Conservation (phyloP, 2,888 invertebrate species). For the Pandemis cinnamomeana region DNA sequence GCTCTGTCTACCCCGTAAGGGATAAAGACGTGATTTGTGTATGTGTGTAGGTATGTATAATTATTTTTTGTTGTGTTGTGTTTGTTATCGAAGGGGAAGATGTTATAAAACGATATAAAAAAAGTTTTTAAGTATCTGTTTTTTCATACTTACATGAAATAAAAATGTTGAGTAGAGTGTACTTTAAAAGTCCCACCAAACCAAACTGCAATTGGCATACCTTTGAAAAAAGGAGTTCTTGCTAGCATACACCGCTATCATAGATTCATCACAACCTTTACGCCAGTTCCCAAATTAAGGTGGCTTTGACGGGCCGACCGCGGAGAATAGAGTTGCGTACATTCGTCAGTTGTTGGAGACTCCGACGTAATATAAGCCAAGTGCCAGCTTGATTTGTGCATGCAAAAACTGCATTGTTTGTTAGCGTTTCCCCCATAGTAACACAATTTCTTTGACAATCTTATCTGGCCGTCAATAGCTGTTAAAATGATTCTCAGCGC, state of each 20-base stretch:
- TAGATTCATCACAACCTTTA: slow-evolving; percentile 4
- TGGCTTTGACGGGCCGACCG: slow-evolving; percentile 57
- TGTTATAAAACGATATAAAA: too few relatives aligned
- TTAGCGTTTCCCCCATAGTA: not conserved
- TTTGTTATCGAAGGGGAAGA: too few relatives aligned
- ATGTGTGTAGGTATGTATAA: too few relatives aligned
- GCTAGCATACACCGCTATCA: not conserved
- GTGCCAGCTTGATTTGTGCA: not conserved
- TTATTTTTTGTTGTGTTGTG: too few relatives aligned
- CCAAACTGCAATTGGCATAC: not conserved
- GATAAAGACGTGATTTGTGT: too few relatives aligned
- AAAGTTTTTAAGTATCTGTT: too few relatives aligned
- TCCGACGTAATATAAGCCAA: not conserved
- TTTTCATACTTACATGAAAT: too few relatives aligned
- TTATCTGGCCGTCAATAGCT: too few relatives aligned
- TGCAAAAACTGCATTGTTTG: not conserved
- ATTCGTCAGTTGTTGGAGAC: not conserved
- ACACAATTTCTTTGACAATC: too few relatives aligned
- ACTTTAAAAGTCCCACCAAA: not conserved
- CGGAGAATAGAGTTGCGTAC: slow-evolving; percentile 54
- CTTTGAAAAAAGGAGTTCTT: not conserved
- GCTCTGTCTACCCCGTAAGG: too few relatives aligned
- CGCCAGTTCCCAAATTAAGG: slow-evolving; percentile 41
- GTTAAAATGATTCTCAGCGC: too few relatives aligned
- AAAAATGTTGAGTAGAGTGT: not conserved